Evolutionary conservation across 1,140 invertebrate species (phyloP), one percentile per base, ranked within the genome.

Genomic region (Drosophila rhopaloa): DNA sequence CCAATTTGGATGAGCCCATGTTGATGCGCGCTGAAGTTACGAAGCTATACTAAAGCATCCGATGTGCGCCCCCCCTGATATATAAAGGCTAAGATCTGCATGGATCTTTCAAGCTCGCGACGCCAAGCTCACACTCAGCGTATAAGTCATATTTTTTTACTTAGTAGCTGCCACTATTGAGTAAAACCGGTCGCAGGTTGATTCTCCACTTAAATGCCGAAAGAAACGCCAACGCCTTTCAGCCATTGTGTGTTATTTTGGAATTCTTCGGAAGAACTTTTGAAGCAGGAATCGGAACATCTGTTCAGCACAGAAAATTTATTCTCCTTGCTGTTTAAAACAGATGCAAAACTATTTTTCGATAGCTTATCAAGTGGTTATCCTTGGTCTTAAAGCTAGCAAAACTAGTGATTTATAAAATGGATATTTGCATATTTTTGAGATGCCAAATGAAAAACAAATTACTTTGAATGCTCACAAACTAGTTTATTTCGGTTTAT

Each of bases 1-100:
- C 90, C 90, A 91, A 78, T 76, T 91, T 91, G 29, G 86, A 76
- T 55, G 90, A 81, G 56, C 76, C 76, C 90, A 91, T 91, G 76
- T 65, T 91, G 80, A 79, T 81, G 83, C 80, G 63, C 46, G 71
- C 46, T 85, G 80, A 71, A 91, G 78, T 85, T 89, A 67, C 66
- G 62, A 73, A 91, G 41, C 74, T 78, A 85, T 73, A 91, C 90
- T 91, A 91, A 91, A 59, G 51, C 58, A 65, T 65, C 54, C 47
- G 56, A 50, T 43, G 44, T 56, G 65, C 62, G 76, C 29, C 50
- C 37, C 0, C 40, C 40, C 35, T 58, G 53, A 57, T 76, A 76
- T 72, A 60, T 79, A 89, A 75, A 82, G 80, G 43, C 60, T 65
- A 70, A 76, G 55, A 89, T 88, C 84, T 89, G 83, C 83, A 88